phyloP scores from a whole-genome alignment of 1,140 invertebrate genomes.

The Drosophila leontia region DNA sequence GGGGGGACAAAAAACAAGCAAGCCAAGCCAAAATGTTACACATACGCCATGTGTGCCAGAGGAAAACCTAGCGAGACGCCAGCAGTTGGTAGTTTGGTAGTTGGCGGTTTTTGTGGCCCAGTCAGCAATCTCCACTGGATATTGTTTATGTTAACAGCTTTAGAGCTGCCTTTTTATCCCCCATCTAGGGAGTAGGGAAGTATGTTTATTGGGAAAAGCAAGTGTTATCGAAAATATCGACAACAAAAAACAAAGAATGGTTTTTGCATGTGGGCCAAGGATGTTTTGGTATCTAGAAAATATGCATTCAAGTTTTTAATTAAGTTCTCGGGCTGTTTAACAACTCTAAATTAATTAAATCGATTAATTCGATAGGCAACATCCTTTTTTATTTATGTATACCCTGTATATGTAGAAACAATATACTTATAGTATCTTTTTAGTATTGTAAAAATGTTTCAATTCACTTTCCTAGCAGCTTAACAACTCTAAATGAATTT shows the following conservation, averaged over 20 bases:
- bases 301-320: neutral
- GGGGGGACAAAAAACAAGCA: conserved; percentile 33
- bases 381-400: no score
- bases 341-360: neutral
- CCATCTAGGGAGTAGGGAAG: neutral
- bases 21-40: conserved; percentile 58
- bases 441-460: no score
- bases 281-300: neutral
- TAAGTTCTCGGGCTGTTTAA: neutral
- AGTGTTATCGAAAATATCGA: neutral
- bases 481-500: neutral
- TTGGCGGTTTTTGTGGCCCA: conserved; percentile 32
- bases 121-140: conserved; percentile 50
- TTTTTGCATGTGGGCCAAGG: no score
- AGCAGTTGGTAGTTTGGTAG: conserved; percentile 26
- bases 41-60: conserved; percentile 64
- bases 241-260: no score
- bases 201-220: neutral
- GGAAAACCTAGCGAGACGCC: conserved; percentile 4
- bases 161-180: conserved; percentile 6
- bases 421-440: no score
- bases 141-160: conserved; percentile 51
- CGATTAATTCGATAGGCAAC: neutral
- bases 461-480: neutral
- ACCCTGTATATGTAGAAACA: no score